Conservation (phyloP, 2,888 invertebrate species). For the Eurytoma adleriae region DNA sequence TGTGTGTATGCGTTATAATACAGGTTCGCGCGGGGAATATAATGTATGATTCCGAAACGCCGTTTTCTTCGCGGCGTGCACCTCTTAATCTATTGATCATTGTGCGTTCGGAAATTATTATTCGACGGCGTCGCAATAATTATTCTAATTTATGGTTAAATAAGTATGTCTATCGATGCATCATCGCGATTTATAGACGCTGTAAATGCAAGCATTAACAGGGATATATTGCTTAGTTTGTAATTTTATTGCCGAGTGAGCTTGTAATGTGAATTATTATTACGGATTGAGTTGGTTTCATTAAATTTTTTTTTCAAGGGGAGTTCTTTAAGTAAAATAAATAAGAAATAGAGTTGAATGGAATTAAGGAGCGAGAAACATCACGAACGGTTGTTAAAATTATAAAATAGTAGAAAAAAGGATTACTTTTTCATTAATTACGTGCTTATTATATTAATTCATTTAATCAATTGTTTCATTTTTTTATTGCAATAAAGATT, state of each 20-base stretch:
- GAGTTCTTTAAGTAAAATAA: no score
- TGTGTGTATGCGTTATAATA: not conserved
- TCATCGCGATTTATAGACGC: conserved; percentile 14
- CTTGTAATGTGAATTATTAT: no score
- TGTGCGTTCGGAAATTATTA: conserved; percentile 34
- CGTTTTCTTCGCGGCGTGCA: conserved; percentile 2
- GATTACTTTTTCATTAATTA: no score
- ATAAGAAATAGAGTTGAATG: no score
- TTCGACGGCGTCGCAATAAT: conserved; percentile 18
- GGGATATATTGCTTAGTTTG: not conserved
- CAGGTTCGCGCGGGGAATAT: not conserved
- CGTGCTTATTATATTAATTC: no score
- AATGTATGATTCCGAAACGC: conserved; percentile 12
- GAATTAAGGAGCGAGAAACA: no score
- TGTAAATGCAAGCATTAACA: conserved; percentile 16
- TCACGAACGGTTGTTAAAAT: no score
- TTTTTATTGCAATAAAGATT: no score
- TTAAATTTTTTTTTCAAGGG: no score
- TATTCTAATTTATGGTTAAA: conserved; percentile 23
- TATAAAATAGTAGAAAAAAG: no score
- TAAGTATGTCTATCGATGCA: conserved; percentile 13
- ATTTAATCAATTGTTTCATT: no score
- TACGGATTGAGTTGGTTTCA: no score
- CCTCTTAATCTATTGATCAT: conserved; percentile 33
- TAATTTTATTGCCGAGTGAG: not conserved